These are phyloP conservation scores for Spialia ferax DNA, from an alignment of 2,888 invertebrate species.

Conservation along the genomic window DNA sequence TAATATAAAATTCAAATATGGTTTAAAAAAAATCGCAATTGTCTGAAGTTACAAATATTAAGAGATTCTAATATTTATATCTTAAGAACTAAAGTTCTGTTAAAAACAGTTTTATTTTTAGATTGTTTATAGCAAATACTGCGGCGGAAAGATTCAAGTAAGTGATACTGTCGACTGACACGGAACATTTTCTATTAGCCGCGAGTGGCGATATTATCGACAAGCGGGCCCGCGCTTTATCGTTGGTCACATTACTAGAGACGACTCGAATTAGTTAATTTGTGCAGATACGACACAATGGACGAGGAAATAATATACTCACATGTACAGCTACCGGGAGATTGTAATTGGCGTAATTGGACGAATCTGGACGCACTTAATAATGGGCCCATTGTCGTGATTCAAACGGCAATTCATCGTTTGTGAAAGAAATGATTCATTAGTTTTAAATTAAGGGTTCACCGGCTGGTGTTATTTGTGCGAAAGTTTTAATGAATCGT, in stretches of 20 bases:
- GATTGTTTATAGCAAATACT: slow-evolving; percentile 43
- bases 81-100: background rate
- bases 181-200: slow-evolving; percentile 44
- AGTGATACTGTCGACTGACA: slow-evolving; percentile 45
- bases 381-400: slow-evolving; percentile 82
- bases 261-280: slow-evolving; percentile 81
- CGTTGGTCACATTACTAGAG: slow-evolving; percentile 53
- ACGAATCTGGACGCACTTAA: slow-evolving; percentile 84
- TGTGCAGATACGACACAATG: slow-evolving; percentile 84
- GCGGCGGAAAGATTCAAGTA: slow-evolving; percentile 41
- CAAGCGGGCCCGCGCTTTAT: slow-evolving; percentile 46
- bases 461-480: slow-evolving; percentile 21
- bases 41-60: background rate
- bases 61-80: background rate
- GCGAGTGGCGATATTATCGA: slow-evolving; percentile 54
- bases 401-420: slow-evolving; percentile 83
- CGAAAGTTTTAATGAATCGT: slow-evolving; percentile 21
- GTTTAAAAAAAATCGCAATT: background rate
- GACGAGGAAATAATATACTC: slow-evolving; percentile 81
- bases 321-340: slow-evolving; percentile 74
- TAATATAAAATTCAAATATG: background rate
- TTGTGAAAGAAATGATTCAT: slow-evolving; percentile 82
- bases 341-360: slow-evolving; percentile 86
- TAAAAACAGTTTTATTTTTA: slow-evolving; percentile 40
- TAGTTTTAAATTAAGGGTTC: slow-evolving; percentile 67